Conservation (phyloP, 2,797 vertebrate species). For the Harpagifer antarcticus region DNA sequence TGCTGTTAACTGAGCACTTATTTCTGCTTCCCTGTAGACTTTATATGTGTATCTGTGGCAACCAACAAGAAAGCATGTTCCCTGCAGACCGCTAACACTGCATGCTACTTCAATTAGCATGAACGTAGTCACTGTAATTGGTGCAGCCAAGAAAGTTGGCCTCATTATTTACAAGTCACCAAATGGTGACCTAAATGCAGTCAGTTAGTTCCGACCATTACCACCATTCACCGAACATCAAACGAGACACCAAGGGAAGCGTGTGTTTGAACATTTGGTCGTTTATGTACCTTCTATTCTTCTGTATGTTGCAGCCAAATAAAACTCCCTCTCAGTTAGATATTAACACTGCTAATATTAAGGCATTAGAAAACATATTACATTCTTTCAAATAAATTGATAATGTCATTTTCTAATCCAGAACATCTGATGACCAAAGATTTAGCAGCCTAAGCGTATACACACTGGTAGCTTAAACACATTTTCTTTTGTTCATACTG, state of each 20-base stretch:
- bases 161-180: slow-evolving; percentile 47
- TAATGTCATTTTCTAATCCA: neutral
- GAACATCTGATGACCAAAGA: slow-evolving; percentile 4
- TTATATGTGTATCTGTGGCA: slow-evolving; percentile 45
- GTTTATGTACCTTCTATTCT: neutral
- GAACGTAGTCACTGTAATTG: slow-evolving; percentile 17
- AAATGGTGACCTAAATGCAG: slow-evolving; percentile 12
- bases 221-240: slow-evolving; percentile 17
- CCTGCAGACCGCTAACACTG: neutral
- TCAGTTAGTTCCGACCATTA: slow-evolving; percentile 16
- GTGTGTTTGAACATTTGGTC: slow-evolving; percentile 34
- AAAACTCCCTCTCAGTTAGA: slow-evolving; percentile 1
- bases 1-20: slow-evolving; percentile 27
- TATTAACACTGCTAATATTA: neutral
- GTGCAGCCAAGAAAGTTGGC: slow-evolving; percentile 7
- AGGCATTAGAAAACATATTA: too few relatives aligned
- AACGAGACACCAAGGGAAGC: slow-evolving; percentile 17
- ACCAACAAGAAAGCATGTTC: slow-evolving; percentile 9
- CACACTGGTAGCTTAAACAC: neutral
- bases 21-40: slow-evolving; percentile 28
- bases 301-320: slow-evolving; percentile 12
- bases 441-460: neutral
- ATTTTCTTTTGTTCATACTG: neutral
- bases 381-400: neutral
- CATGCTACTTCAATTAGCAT: slow-evolving; percentile 9